phyloP scores from a whole-genome alignment of 2,797 vertebrate species.

The Gadopsis bispinosus region DNA sequence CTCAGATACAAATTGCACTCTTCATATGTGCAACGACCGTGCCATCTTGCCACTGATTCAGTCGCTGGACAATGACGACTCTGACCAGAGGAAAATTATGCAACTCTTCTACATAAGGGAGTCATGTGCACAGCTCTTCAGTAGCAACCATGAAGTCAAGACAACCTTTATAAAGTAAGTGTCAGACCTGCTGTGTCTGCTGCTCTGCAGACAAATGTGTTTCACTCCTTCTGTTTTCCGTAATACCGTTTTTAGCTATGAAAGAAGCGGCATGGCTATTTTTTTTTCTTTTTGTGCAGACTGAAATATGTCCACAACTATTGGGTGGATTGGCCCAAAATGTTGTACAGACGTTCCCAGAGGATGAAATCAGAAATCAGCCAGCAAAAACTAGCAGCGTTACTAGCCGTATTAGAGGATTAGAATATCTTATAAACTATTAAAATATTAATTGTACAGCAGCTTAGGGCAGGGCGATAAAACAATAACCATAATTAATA shows the following conservation, averaged over 20 bases:
- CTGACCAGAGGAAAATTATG: accelerated
- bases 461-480: too few species aligned
- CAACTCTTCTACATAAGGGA: not conserved
- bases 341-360: not conserved
- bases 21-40: accelerated
- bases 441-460: not conserved
- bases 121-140: conserved; percentile 4
- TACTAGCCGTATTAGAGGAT: too few species aligned
- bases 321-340: not conserved
- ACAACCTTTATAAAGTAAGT: conserved; percentile 38
- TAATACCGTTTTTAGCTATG: not conserved
- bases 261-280: not conserved
- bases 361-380: not conserved
- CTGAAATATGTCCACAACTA: not conserved
- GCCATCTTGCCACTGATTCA: accelerated
- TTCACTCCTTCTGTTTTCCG: not conserved
- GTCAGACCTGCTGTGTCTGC: not conserved
- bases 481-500: too few species aligned
- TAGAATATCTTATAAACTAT: too few species aligned
- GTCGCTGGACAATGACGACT: accelerated
- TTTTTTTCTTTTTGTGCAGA: not conserved
- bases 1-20: not conserved
- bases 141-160: accelerated
- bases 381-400: not conserved
- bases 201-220: not conserved